Conservation (phyloP, 2,113 vertebrate species). For the Ictidomys tridecemlineatus region DNA sequence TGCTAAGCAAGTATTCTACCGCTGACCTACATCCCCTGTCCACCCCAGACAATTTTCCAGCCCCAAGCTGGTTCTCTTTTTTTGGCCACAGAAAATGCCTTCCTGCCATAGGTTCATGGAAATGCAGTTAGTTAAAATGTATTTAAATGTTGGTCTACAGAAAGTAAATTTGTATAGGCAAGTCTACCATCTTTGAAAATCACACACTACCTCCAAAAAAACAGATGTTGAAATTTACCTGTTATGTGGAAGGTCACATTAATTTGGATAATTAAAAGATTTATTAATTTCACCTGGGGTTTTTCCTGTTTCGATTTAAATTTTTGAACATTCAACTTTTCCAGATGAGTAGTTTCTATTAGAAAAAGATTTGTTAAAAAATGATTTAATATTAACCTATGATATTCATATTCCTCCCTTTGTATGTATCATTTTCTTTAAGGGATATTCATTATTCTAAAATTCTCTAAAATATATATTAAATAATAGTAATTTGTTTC, state of each 20-base stretch:
- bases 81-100: constrained; percentile 1
- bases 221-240: not conserved
- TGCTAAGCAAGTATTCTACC: not conserved
- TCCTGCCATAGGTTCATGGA: not conserved
- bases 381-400: constrained; percentile 15
- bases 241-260: not conserved
- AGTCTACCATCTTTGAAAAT: constrained; percentile 12
- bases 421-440: not conserved
- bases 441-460: not conserved
- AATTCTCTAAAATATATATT: not conserved
- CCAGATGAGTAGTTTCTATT: not conserved
- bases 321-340: not conserved
- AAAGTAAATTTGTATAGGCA: constrained; percentile 12
- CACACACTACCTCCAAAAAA: not conserved
- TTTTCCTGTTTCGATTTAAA: constrained; percentile 26
- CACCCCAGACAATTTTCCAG: not conserved
- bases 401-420: not conserved
- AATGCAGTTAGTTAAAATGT: constrained; percentile 27
- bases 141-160: constrained; percentile 32
- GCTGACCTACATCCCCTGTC: not conserved
- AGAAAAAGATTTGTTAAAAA: not conserved
- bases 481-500: constrained; percentile 24
- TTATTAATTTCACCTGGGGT: not conserved
- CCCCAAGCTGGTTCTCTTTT: not conserved
- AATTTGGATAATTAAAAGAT: constrained; percentile 44